Percentiles rank a stretch among this genome's conserved stretches.
Evolutionary conservation across 2,113 vertebrate genomes (phyloP).

Genomic region (Leptobrachium leishanense): DNA sequence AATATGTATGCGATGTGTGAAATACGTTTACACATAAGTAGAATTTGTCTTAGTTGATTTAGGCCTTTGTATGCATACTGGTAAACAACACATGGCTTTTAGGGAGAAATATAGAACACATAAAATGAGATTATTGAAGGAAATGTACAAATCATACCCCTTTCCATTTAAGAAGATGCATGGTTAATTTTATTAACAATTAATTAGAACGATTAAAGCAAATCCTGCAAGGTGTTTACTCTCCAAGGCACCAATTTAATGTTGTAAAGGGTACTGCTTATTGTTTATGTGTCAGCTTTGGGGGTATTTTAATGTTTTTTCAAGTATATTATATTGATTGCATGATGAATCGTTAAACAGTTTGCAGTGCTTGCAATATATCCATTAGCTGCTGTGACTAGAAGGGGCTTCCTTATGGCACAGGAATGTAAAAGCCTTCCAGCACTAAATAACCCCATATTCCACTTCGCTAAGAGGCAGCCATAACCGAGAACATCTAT

Average conservation of each 20-base stretch:
- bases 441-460: neutral
- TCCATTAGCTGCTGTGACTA: slow-evolving; percentile 28
- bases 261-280: neutral
- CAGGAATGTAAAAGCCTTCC: slow-evolving; percentile 11
- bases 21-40: too few species aligned
- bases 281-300: slow-evolving; percentile 24
- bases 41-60: too few species aligned
- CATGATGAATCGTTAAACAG: slow-evolving; percentile 19
- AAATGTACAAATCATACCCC: neutral
- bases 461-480: slow-evolving; percentile 13
- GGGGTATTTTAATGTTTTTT: slow-evolving; percentile 10
- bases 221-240: neutral
- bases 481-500: neutral
- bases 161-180: neutral
- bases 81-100: neutral
- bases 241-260: neutral
- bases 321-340: slow-evolving; percentile 30
- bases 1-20: too few species aligned
- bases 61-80: too few species aligned
- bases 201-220: neutral
- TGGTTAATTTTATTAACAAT: neutral
- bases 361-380: slow-evolving; percentile 33
- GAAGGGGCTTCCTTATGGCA: slow-evolving; percentile 20
- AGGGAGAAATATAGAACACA: neutral
- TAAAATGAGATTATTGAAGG: neutral